phyloP scores from a whole-genome alignment of 2,888 invertebrate species.

The Stomorhina lunata region DNA sequence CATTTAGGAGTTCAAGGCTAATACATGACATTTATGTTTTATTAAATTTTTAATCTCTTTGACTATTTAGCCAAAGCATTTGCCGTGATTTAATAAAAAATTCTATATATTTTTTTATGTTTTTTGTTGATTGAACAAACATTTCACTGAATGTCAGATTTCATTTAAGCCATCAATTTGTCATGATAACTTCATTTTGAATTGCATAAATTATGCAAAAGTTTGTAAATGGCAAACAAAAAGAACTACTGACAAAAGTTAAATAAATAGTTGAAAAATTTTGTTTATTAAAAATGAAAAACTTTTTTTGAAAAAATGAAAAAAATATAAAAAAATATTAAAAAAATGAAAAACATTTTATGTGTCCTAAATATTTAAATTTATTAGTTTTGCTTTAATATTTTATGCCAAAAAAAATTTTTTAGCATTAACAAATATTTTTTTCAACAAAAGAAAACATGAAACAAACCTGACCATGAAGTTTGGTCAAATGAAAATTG shows the following conservation, averaged over 20 bases:
- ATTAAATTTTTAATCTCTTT: slow-evolving; percentile 52
- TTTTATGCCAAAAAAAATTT: neutral
- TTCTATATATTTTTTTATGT: neutral
- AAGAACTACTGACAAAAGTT: neutral
- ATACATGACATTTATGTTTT: neutral
- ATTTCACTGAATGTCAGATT: slow-evolving; percentile 39
- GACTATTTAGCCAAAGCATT: slow-evolving; percentile 45
- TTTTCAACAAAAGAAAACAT: neutral
- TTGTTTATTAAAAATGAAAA: neutral
- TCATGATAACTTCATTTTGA: slow-evolving; percentile 52
- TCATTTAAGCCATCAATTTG: slow-evolving; percentile 57
- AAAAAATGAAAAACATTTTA: neutral
- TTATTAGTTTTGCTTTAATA: neutral
- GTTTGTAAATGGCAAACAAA: too few species aligned
- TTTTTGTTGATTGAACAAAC: neutral
- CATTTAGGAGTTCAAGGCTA: slow-evolving; percentile 55
- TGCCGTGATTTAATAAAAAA: slow-evolving; percentile 39
- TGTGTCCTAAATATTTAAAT: neutral
- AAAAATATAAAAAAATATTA: neutral
- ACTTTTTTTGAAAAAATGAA: neutral
- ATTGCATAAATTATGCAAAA: slow-evolving; percentile 28
- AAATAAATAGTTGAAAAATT: neutral
- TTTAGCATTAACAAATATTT: neutral
- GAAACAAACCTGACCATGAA: neutral
- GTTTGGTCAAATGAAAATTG: neutral